Conservation (phyloP, 2,888 invertebrate genomes). For the Ryuthela nishihirai region DNA sequence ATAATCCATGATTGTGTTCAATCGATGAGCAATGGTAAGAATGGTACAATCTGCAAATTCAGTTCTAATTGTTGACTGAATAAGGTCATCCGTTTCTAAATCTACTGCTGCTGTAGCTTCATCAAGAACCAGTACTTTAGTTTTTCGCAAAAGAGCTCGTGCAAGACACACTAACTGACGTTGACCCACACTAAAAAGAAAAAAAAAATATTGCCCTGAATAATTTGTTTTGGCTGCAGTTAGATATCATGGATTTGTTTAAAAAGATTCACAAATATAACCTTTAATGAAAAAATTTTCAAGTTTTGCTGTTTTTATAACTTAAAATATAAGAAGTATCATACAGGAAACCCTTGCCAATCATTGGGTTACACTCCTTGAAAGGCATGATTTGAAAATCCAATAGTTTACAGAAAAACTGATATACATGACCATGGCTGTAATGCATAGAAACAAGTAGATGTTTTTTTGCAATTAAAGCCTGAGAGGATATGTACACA, state of each 20-base stretch:
- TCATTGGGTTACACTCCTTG: too few relatives aligned
- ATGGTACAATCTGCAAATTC: conserved; percentile 42
- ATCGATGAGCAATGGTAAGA: conserved; percentile 41
- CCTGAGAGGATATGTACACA: too few relatives aligned
- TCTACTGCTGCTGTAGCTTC: conserved; percentile 42
- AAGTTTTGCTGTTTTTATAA: too few relatives aligned
- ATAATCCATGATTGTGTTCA: conserved; percentile 35
- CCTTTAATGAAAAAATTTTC: too few relatives aligned
- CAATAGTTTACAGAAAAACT: too few relatives aligned
- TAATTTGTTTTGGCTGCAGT: neutral
- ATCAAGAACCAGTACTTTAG: conserved; percentile 40
- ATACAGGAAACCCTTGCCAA: too few relatives aligned
- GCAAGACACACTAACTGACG: conserved; percentile 42
- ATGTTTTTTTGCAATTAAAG: too few relatives aligned
- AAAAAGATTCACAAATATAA: too few relatives aligned
- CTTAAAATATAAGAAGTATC: too few relatives aligned
- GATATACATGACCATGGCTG: too few relatives aligned
- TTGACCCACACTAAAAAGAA: conserved; percentile 27
- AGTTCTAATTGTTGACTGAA: conserved; percentile 40
- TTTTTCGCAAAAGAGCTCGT: conserved; percentile 38
- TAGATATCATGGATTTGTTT: neutral
- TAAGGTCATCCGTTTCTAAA: conserved; percentile 41
- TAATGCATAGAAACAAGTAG: too few relatives aligned
- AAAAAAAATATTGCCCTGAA: neutral
- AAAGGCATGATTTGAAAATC: too few relatives aligned